phyloP scores from a whole-genome alignment of 2,888 invertebrate genomes.

The Nephrotoma flavescens region DNA sequence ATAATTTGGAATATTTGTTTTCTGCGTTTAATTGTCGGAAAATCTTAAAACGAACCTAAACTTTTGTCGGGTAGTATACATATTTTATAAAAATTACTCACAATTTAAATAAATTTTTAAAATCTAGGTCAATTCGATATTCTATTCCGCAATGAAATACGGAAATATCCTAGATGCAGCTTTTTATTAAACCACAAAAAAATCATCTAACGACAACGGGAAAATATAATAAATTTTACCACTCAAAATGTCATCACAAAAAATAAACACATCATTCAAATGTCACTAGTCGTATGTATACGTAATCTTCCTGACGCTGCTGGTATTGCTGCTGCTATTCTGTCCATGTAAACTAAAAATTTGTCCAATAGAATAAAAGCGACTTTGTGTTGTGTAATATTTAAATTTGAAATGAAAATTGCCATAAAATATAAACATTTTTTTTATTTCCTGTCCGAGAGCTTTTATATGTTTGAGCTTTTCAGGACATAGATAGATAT shows the following conservation, averaged over 20 bases:
- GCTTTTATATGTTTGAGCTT: neutral
- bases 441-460: neutral
- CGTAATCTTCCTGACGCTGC: neutral
- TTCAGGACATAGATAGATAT: neutral
- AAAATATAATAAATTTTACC: neutral
- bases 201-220: neutral
- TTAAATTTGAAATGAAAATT: neutral
- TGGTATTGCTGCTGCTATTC: neutral
- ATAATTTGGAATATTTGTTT: too few relatives aligned
- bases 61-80: too few relatives aligned
- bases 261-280: neutral
- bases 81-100: too few relatives aligned
- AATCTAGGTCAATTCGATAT: neutral
- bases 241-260: neutral
- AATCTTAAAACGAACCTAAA: too few relatives aligned
- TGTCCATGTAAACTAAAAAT: neutral
- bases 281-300: neutral
- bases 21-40: too few relatives aligned
- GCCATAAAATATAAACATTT: neutral
- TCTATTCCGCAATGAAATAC: neutral
- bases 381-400: neutral
- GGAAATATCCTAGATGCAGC: neutral
- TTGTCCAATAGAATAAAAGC: neutral
- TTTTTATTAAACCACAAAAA: neutral
- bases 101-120: too few relatives aligned